phyloP scores from a whole-genome alignment of 2,888 invertebrate genomes.

The Zele albiditarsus region DNA sequence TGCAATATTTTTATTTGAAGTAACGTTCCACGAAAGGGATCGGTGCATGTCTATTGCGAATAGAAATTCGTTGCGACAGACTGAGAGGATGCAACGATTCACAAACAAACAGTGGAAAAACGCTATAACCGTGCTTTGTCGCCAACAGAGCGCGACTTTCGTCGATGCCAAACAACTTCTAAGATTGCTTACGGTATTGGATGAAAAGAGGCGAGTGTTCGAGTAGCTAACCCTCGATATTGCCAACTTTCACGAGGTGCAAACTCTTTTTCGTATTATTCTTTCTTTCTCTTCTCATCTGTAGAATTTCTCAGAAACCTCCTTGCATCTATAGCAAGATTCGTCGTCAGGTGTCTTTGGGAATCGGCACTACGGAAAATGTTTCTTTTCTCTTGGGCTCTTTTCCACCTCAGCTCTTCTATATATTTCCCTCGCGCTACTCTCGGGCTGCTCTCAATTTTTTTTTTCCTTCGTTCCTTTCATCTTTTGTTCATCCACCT shows the following conservation, averaged over 20 bases:
- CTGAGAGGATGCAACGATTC: constrained; percentile 14
- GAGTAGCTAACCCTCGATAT: constrained; percentile 53
- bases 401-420: neutral
- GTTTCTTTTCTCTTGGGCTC: constrained; percentile 11
- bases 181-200: constrained; percentile 55
- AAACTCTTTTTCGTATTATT: constrained; percentile 42
- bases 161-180: constrained; percentile 52
- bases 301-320: constrained; percentile 23
- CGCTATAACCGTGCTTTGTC: constrained; percentile 49
- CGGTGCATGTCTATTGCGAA: neutral
- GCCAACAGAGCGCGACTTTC: constrained; percentile 50
- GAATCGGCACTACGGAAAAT: constrained; percentile 43
- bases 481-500: constrained; percentile 14
- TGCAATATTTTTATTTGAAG: neutral
- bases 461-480: constrained; percentile 27
- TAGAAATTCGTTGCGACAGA: neutral
- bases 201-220: constrained; percentile 55
- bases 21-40: neutral
- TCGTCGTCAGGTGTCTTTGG: constrained; percentile 43
- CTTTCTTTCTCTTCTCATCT: constrained; percentile 24
- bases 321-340: neutral
- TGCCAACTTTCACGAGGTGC: constrained; percentile 51
- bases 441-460: constrained; percentile 19
- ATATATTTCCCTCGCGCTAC: constrained; percentile 24
- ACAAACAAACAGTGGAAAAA: constrained; percentile 10